Base-by-base conservation (phyloP, 1,140 invertebrate genomes). In the Drosophila nebulosa region DNA sequence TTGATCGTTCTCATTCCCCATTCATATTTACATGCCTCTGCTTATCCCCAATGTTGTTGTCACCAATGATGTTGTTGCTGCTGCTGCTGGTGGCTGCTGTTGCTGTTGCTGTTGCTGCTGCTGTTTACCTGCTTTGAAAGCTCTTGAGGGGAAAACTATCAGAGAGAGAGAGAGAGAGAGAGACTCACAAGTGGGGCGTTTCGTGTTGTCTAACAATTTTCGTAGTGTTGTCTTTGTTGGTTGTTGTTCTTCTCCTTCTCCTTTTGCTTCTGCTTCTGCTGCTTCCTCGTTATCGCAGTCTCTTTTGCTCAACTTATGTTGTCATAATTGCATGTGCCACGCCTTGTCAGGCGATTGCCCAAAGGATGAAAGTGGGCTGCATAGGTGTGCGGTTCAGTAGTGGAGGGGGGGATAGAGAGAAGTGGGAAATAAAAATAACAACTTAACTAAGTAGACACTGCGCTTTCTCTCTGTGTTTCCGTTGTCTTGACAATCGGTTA, bases 401-500 rank as follows among this genome's bases (percentile, higher is more conserved):
- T 6, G 14, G 12, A 18, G 39, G 3, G 12, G 39, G n/a, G 10
- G 10, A 1, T 35, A 10, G 10, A 3, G 32, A n/a, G 2, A 73
- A 63, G 61, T 62, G 64, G 52, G 53, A 80, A 85, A 80, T 84
- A 86, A 85, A 86, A 86, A 85, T 74, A 85, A 86, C 80, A 85
- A 80, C 77, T 80, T 85, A 85, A 85, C 80, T 78, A 86, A 85
- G 81, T 74, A 72, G 75, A 81, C 56, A 73, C 69, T 66, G 73
- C 65, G 5, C 30, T 14, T 9, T 16, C 6, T 36, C 16, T 39
- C 10, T 39, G 55, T 72, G n/a, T 56, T 39, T 58, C 22, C 21
- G 74, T 67, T 83, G 79, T 62, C 62, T 78, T 83, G 79, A 76
- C 75, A 84, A 78, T 69, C 79, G 63, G 66, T 61, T 46, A n/a